Conservation (phyloP, 64 coral and sea anemone genomes). For the Dendronephthya gigantea region DNA sequence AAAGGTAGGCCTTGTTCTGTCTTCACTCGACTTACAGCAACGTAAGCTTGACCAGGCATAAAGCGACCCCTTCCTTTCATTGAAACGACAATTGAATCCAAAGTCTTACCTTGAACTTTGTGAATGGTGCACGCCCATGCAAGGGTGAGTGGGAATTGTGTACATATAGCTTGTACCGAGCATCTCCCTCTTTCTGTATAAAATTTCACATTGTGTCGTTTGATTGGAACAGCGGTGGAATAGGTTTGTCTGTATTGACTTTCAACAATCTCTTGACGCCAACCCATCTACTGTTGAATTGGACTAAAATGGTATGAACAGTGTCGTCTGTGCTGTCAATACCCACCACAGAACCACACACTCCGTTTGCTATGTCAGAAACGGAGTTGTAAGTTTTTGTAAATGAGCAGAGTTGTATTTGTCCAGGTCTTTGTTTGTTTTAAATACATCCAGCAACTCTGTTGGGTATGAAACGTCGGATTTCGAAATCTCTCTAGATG, state of each 20-base stretch:
- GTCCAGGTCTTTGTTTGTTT: not conserved
- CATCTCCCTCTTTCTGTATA: not conserved
- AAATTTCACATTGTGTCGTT: not conserved
- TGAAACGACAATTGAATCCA: not conserved
- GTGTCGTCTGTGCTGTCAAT: not conserved
- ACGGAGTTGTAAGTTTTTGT: not conserved
- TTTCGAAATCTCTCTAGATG: not conserved
- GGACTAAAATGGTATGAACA: not conserved
- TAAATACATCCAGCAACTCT: not conserved
- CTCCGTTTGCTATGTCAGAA: not conserved
- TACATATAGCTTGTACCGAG: not conserved
- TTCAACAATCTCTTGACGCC: not conserved
- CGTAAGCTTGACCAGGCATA: not conserved
- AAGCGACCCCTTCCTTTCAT: not conserved
- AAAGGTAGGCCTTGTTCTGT: not conserved
- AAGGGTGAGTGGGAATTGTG: not conserved
- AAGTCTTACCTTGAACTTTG: not conserved
- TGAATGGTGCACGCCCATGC: not conserved
- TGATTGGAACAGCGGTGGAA: not conserved
- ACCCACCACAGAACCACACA: not conserved
- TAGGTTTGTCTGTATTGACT: not conserved
- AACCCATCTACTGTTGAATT: not conserved
- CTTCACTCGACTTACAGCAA: not conserved
- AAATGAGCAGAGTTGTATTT: not conserved
- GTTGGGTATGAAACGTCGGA: not conserved